A percentile compares a stretch with the other conserved stretches of the same genome.
phyloP scores from a whole-genome alignment of 2,113 vertebrate species.

The Pardalotus punctatus region DNA sequence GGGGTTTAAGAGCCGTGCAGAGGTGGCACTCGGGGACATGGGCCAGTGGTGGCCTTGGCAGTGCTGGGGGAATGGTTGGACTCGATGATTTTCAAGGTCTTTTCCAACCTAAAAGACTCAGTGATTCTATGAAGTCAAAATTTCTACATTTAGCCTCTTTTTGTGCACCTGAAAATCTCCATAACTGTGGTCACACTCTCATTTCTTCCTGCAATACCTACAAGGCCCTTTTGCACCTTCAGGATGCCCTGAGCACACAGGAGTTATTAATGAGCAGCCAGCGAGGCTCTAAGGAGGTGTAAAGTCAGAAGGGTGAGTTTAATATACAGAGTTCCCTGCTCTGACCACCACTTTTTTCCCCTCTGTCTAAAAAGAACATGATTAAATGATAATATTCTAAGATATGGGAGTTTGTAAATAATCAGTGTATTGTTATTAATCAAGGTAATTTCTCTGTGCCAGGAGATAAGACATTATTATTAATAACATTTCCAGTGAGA shows the following conservation, averaged over 20 bases:
- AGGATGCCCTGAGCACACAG: neutral
- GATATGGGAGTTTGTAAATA: neutral
- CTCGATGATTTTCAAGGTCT: neutral
- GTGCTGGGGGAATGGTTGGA: neutral
- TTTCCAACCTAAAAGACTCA: neutral
- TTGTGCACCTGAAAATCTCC: neutral
- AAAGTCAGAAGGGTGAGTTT: neutral
- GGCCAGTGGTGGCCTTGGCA: neutral
- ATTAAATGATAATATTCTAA: neutral
- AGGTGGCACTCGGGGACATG: neutral
- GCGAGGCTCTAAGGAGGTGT: neutral
- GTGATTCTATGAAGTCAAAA: neutral
- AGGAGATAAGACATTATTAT: neutral
- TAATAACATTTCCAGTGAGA: neutral
- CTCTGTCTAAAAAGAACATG: neutral
- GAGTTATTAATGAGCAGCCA: neutral
- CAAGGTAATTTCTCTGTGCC: neutral
- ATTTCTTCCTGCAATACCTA: neutral
- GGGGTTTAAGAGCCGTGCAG: neutral
- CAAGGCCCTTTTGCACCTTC: neutral
- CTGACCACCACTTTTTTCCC: neutral
- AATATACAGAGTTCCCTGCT: neutral
- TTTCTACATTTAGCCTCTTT: neutral
- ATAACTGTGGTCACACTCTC: accelerated
- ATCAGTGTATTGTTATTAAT: neutral